Conservation (phyloP, 2,888 invertebrate species). For the Serripes groenlandicus region DNA sequence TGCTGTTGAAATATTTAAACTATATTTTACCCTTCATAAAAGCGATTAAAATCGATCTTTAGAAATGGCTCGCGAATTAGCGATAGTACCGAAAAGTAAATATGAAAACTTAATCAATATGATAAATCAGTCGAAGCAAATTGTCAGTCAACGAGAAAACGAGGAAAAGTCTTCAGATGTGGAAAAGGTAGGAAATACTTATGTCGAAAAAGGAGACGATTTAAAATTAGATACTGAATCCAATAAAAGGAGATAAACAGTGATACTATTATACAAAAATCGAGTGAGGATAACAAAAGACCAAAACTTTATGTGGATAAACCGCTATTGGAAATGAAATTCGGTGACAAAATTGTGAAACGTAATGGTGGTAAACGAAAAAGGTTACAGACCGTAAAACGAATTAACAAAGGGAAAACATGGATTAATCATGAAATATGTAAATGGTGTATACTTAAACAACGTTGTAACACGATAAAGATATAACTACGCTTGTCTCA, state of each 20-base stretch:
- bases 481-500: too few relatives aligned
- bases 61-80: slow-evolving; percentile 50
- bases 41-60: slow-evolving; percentile 20
- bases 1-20: slow-evolving; percentile 29
- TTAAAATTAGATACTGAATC: not conserved
- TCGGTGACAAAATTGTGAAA: slow-evolving; percentile 1
- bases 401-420: not conserved
- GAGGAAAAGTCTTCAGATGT: not conserved
- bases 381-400: not conserved
- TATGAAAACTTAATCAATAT: slow-evolving; percentile 33
- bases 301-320: slow-evolving; percentile 35
- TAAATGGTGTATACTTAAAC: not conserved
- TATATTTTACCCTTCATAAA: slow-evolving; percentile 38
- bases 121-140: slow-evolving; percentile 9
- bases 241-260: not conserved
- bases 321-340: slow-evolving; percentile 33
- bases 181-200: not conserved
- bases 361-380: not conserved
- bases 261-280: too few relatives aligned
- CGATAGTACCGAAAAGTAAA: slow-evolving; percentile 44
- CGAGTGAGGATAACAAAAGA: not conserved
- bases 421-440: slow-evolving; percentile 10
- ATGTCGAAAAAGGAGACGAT: not conserved
- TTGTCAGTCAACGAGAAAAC: slow-evolving; percentile 18
- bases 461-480: too few relatives aligned